Evolutionary conservation across 1,140 invertebrate genomes (phyloP).

Genomic region (Drosophila malerkotliana): DNA sequence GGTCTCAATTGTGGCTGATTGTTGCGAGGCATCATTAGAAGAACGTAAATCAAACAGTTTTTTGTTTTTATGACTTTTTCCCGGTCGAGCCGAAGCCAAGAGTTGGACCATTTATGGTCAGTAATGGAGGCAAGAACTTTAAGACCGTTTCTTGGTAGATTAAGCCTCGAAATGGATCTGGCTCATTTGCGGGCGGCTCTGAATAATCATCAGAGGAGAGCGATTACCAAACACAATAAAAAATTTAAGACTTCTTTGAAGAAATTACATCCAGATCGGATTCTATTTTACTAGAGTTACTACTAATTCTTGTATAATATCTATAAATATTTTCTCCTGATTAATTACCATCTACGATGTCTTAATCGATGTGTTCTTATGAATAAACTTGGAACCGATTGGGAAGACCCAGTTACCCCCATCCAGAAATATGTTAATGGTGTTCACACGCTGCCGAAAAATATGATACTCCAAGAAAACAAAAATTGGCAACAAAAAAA

Average conservation of each 20-base stretch:
- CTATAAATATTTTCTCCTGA: neutral
- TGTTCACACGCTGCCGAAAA: constrained; percentile 63
- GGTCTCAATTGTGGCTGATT: constrained; percentile 63
- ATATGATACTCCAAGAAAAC: constrained; percentile 48
- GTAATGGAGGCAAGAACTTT: constrained; percentile 18
- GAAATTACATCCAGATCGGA: neutral
- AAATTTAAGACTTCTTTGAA: neutral
- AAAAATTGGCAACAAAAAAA: constrained; percentile 10
- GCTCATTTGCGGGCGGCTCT: neutral
- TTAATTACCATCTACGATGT: constrained; percentile 32
- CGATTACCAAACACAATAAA: neutral
- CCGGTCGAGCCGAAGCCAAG: constrained; percentile 1
- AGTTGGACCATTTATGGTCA: constrained; percentile 36
- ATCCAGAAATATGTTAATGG: constrained; percentile 34
- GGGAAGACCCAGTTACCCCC: constrained; percentile 4
- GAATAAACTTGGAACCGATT: constrained; percentile 5
- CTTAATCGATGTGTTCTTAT: constrained; percentile 27
- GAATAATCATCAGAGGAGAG: neutral
- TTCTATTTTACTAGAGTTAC: too few relatives aligned
- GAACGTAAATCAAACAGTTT: constrained; percentile 73
- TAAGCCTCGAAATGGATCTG: constrained; percentile 18
- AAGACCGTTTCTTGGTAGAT: constrained; percentile 13
- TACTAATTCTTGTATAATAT: too few relatives aligned
- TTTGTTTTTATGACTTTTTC: constrained; percentile 40
- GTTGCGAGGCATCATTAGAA: constrained; percentile 74